These are phyloP conservation scores for Chelonoidis abingdonii DNA, from an alignment of 2,113 vertebrate species.

Conservation along the genomic window DNA sequence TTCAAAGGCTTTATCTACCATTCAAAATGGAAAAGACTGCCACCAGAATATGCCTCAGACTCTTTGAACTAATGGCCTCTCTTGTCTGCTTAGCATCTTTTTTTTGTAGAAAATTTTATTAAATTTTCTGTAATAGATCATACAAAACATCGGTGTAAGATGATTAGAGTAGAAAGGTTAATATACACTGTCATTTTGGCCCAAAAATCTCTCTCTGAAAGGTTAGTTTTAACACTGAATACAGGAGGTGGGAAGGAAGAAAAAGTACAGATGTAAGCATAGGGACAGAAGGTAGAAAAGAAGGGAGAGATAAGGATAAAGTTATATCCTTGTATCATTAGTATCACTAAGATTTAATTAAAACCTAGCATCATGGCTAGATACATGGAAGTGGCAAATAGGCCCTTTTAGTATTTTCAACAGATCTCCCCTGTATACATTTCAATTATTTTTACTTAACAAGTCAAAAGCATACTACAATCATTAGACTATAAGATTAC, in stretches of 20 bases:
- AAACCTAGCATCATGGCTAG: not conserved
- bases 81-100: not conserved
- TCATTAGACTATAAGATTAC: not conserved
- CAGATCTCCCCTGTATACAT: not conserved
- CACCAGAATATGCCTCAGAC: not conserved
- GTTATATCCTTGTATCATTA: not conserved
- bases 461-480: not conserved
- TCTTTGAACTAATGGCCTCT: slow-evolving; percentile 23
- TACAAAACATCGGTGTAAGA: not conserved
- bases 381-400: not conserved
- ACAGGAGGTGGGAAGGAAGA: not conserved
- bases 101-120: slow-evolving; percentile 24
- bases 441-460: not conserved
- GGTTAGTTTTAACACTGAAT: not conserved
- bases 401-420: not conserved
- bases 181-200: not conserved
- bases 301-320: not conserved
- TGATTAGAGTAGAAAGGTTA: slow-evolving; percentile 14
- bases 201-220: not conserved
- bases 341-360: not conserved
- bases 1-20: slow-evolving; percentile 35
- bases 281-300: not conserved
- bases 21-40: slow-evolving; percentile 12
- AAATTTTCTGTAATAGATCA: slow-evolving; percentile 9
- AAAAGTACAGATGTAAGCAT: not conserved